Evolutionary conservation across 2,113 vertebrate species (phyloP).

Genomic region (Columba janthina): DNA sequence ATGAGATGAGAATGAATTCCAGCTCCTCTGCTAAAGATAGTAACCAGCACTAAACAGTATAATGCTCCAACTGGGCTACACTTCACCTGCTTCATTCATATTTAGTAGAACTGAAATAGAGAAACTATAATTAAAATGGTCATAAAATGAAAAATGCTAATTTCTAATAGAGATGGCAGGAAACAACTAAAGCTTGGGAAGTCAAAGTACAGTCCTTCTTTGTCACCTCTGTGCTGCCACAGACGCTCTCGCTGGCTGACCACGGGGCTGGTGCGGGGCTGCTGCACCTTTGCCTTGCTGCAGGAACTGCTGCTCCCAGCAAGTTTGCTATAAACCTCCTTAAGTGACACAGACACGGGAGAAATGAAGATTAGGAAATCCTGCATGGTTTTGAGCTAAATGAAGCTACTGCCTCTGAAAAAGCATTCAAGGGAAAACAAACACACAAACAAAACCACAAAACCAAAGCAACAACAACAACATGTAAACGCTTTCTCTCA

Average conservation of each 20-base stretch:
- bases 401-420: not conserved
- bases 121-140: constrained; percentile 64
- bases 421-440: not conserved
- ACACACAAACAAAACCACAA: too few relatives aligned
- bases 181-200: constrained; percentile 41
- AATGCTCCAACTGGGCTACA: constrained; percentile 57
- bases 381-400: not conserved
- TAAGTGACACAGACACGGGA: not conserved
- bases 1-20: constrained; percentile 90
- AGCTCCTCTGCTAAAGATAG: constrained; percentile 93
- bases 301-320: not conserved
- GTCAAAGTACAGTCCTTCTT: not conserved
- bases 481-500: not conserved
- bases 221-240: not conserved
- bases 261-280: not conserved
- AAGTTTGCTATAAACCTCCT: not conserved
- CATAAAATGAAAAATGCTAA: constrained; percentile 36
- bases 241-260: not conserved
- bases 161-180: not conserved
- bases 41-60: constrained; percentile 64
- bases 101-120: constrained; percentile 58
- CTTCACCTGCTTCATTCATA: constrained; percentile 74
- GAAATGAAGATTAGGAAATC: not conserved
- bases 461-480: not conserved
- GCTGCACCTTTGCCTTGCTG: not conserved